Evolutionary conservation across 2,113 vertebrate species (phyloP), one percentile per base, ranked within the genome.

Genomic region (Bujurquina vittata): DNA sequence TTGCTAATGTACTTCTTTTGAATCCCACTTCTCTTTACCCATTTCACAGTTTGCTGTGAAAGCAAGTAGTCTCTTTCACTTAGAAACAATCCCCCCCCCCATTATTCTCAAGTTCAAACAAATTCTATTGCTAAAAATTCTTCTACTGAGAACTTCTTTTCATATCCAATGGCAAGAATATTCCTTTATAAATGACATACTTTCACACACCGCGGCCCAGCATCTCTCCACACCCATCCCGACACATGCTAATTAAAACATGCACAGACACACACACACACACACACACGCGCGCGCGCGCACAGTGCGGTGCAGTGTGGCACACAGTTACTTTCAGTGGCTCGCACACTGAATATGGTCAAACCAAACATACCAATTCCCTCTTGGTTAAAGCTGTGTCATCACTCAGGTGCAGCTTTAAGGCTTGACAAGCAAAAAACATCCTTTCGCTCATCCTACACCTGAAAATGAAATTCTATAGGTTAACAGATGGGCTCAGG

Each of bases 361-460:
- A 67, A 59, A 26, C 26, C 33, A 40, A 82, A 93, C 97, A 94
- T 93, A 99, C 98, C 96, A 97, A 87, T n/a, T 99, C 97, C 93
- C 96, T 97, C 94, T 92, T 96, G 87, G 95, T 94, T 89, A 98
- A 79, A 23, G 95, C 91, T 59, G 95, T 96, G 26, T 95, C 94
- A 33, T 97, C 97, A 84, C 94, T 95, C 65, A 98, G 95, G 75
- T 97, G 96, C 82, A 91, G 95, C 94, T 96, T 98, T 79, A 99
- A 91, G 69, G 96, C 91, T 79, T 96, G 96, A 91, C 98, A 99
- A 1, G 97, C 97, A 72, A 96, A 97, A 75, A 97, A 62, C 96
- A 99, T 96, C 91, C 96, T 97, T 91, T 98, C 97, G 94, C 96
- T 98, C 80, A 99, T 88, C 87, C 96, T 97, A 0, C 96, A 97